Conservation (phyloP, 1,140 invertebrate genomes). For the Chlorops oryzae region DNA sequence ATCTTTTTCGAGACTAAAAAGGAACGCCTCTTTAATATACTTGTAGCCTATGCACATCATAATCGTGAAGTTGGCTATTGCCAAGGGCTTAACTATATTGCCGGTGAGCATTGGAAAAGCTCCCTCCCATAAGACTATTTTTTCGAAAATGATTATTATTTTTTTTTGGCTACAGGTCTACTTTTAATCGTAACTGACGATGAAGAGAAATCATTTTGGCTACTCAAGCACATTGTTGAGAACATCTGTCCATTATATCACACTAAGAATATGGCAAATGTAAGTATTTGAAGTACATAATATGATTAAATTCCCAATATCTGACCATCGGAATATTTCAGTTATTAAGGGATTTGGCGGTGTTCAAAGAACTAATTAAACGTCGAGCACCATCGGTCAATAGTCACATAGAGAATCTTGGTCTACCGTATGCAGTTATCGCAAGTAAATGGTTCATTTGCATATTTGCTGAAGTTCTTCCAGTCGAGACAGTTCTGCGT, state of each 20-base stretch:
- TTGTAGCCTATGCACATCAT: constrained; percentile 83
- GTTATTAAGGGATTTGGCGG: constrained; percentile 78
- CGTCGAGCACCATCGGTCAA: constrained; percentile 72
- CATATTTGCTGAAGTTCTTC: constrained; percentile 83
- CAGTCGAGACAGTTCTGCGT: constrained; percentile 82
- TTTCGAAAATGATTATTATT: constrained; percentile 2
- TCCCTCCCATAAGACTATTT: no score
- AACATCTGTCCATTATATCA: constrained; percentile 84
- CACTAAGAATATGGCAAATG: constrained; percentile 77
- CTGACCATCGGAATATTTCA: no score
- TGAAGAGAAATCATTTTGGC: constrained; percentile 88
- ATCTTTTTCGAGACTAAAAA: constrained; percentile 80
- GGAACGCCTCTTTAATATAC: constrained; percentile 72
- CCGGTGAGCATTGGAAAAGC: constrained; percentile 52
- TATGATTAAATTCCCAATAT: no score
- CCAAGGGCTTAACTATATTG: constrained; percentile 91
- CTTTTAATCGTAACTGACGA: constrained; percentile 77
- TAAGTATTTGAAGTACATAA: no score
- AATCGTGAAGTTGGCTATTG: constrained; percentile 85
- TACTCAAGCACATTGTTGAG: constrained; percentile 80
- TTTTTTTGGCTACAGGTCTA: constrained; percentile 54
- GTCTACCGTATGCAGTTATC: constrained; percentile 79
- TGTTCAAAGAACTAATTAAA: constrained; percentile 77
- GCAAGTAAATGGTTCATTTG: constrained; percentile 94
- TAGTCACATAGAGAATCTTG: constrained; percentile 67